phyloP scores from a whole-genome alignment of 1,140 invertebrate genomes.

The Anoplophora glabripennis region DNA sequence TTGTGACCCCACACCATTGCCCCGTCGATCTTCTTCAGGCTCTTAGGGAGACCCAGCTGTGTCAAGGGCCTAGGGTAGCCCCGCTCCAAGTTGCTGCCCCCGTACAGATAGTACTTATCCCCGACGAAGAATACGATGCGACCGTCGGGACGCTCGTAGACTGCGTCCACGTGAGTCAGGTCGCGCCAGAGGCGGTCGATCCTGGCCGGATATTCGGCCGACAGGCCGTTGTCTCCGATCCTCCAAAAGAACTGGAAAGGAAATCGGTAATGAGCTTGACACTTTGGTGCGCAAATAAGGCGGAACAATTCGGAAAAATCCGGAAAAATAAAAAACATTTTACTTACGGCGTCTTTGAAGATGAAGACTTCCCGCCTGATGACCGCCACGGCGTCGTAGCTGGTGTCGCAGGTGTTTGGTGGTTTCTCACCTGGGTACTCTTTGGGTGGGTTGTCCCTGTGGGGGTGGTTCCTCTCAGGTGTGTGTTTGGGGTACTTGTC shows the following conservation, averaged over 20 bases:
- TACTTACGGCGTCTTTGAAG: slow-evolving; percentile 75
- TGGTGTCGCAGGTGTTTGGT: slow-evolving; percentile 74
- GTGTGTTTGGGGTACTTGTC: slow-evolving; percentile 16
- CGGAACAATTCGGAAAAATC: too few relatives aligned
- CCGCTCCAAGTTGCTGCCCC: slow-evolving; percentile 51
- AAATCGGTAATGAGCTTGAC: background rate
- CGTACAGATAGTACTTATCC: slow-evolving; percentile 38
- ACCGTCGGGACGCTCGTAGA: slow-evolving; percentile 82
- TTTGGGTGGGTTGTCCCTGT: slow-evolving; percentile 26
- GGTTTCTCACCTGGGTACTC: slow-evolving; percentile 23
- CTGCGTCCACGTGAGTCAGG: slow-evolving; percentile 83
- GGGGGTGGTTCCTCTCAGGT: slow-evolving; percentile 17
- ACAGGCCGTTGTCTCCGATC: slow-evolving; percentile 63
- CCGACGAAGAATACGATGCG: slow-evolving; percentile 93
- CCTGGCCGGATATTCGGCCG: slow-evolving; percentile 69
- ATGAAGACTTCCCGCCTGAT: slow-evolving; percentile 85
- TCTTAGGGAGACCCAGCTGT: slow-evolving; percentile 72
- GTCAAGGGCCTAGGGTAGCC: slow-evolving; percentile 75
- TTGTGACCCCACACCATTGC: slow-evolving; percentile 91
- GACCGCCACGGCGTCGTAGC: slow-evolving; percentile 84
- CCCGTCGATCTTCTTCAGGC: slow-evolving; percentile 79
- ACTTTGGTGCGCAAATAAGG: too few relatives aligned
- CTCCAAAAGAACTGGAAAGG: slow-evolving; percentile 77
- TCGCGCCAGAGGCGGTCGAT: slow-evolving; percentile 72
- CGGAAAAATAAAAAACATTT: too few relatives aligned